Percentiles rank a stretch among this genome's conserved stretches.
phyloP scores from a whole-genome alignment of 2,797 vertebrate genomes.

The Catharus ustulatus region DNA sequence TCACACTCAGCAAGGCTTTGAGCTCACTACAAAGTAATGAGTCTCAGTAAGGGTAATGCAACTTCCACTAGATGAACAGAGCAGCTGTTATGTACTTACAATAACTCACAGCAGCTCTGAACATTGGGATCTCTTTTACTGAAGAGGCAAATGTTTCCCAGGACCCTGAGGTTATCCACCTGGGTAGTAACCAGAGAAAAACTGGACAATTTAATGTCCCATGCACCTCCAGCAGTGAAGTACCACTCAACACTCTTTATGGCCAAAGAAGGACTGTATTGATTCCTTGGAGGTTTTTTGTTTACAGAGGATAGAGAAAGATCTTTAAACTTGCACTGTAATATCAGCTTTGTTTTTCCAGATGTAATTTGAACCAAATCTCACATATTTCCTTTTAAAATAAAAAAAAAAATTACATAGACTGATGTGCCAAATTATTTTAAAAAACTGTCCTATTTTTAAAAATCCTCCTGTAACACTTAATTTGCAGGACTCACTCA shows the following conservation, averaged over 20 bases:
- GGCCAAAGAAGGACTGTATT: not conserved
- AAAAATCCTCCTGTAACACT: not conserved
- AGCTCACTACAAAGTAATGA: not conserved
- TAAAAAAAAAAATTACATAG: not conserved
- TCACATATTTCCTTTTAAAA: not conserved
- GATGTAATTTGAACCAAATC: not conserved
- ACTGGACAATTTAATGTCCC: not conserved
- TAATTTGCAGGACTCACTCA: not conserved
- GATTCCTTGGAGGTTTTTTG: slow-evolving; percentile 3
- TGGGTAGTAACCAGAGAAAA: slow-evolving; percentile 31
- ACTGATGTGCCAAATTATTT: not conserved
- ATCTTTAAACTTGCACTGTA: not conserved
- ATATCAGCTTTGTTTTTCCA: not conserved
- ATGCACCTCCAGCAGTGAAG: slow-evolving; percentile 18
- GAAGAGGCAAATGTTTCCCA: slow-evolving; percentile 39
- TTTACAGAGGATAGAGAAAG: not conserved
- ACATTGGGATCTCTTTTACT: not conserved
- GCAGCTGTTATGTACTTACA: slow-evolving; percentile 21
- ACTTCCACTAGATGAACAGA: slow-evolving; percentile 19
- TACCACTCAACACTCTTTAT: slow-evolving; percentile 10
- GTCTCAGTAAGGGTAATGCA: not conserved
- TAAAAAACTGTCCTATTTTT: not conserved
- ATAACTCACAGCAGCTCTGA: slow-evolving; percentile 32
- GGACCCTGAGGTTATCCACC: slow-evolving; percentile 59
- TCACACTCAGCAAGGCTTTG: slow-evolving; percentile 14